Conservation (phyloP, 2,888 invertebrate species). For the Drosophila sordidula region DNA sequence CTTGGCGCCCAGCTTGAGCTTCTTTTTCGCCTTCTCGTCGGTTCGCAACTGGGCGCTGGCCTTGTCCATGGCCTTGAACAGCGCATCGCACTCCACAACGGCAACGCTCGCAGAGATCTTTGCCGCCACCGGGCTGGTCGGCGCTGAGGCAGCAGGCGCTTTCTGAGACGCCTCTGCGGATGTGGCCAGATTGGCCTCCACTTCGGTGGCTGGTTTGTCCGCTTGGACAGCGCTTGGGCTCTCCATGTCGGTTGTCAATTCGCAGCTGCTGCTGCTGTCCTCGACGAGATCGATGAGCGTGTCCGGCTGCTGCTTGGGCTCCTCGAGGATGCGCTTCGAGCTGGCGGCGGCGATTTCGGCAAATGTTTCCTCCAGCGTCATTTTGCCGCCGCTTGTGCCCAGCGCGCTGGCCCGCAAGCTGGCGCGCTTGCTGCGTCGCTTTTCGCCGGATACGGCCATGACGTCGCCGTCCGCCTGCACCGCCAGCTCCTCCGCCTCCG, state of each 20-base stretch:
- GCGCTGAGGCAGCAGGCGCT: too few species aligned
- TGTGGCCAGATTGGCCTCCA: too few species aligned
- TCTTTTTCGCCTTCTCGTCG: constrained; percentile 36
- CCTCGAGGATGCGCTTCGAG: constrained; percentile 21
- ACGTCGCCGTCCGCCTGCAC: too few species aligned
- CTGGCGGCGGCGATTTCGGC: constrained; percentile 54
- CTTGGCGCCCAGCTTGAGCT: constrained; percentile 18
- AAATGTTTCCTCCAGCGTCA: constrained; percentile 59
- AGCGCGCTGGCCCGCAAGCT: neutral
- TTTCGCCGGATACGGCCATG: neutral
- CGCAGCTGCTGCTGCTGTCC: constrained; percentile 14
- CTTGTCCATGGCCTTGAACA: constrained; percentile 48
- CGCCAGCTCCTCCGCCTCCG: too few species aligned
- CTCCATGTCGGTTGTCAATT: too few species aligned
- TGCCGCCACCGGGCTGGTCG: neutral
- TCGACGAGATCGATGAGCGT: constrained; percentile 36
- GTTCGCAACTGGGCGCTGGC: constrained; percentile 31
- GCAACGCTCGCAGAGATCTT: neutral
- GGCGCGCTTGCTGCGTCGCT: constrained; percentile 38
- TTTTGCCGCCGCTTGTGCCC: constrained; percentile 16
- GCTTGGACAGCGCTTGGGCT: too few species aligned
- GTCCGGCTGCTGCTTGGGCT: neutral
- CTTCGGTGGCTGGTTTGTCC: too few species aligned
- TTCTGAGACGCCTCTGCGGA: too few species aligned
- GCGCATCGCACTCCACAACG: constrained; percentile 46